Base-by-base conservation (phyloP, 2,113 vertebrate species). In the Dinomys branickii region DNA sequence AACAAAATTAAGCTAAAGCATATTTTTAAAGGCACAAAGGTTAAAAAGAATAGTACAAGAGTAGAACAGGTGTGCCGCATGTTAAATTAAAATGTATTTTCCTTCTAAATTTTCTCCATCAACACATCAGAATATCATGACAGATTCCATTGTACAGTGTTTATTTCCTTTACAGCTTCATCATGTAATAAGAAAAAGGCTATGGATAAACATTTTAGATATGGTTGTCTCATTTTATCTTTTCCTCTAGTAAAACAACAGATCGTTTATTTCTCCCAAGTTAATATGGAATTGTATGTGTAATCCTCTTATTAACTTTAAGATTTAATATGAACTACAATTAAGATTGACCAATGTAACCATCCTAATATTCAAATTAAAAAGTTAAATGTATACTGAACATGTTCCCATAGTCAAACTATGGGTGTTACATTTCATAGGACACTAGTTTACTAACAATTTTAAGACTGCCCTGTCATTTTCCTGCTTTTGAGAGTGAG, bases 401-500 rank as follows among this genome's bases (percentile, higher is more conserved):
- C 44, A 47, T 44, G 13, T 54, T 86, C 30, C 9, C 47, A 17
- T 11, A 56, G n/a, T 84, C 22, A 35, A 71, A 33, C 5, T 50
- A 14, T 41, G 5, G 28, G 59, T 30, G 8, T 75, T 71, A 30
- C 0, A 20, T 92, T 91, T 28, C 26, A 81, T 77, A 86, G 30
- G 73, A 80, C 1, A 50, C 28, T 30, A 52, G 19, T 56, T 87
- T 87, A 59, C 63, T 80, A 69, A 81, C 26, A n/a, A 47, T 80
- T 81, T 93, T 54, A 65, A 90, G 56, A 81, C 16, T 20, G 19
- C 56, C 61, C 67, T 85, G 52, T 35, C 28, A 14, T 58, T 95
- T 94, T 94, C 81, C 41, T 91, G 50, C 88, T 90, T 88, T 63
- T 83, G 38, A 96, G 52, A 54, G 30, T 90, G 88, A 95, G 30